Evolutionary conservation across 1,140 invertebrate species (phyloP), one percentile per base, ranked within the genome.

Genomic region (Pristionchus pacificus): DNA sequence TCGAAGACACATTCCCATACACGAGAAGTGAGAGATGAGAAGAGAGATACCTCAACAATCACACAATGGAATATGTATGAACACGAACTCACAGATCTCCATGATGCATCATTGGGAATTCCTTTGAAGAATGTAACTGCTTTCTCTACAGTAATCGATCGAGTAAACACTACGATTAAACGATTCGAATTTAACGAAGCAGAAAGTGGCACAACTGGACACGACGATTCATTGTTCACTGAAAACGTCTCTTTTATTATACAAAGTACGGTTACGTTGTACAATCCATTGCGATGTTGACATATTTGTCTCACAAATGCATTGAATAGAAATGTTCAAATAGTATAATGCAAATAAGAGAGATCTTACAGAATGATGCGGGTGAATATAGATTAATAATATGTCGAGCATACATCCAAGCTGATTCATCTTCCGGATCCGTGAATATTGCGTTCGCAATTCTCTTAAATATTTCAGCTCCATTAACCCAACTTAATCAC

Each of bases 381-480:
- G 65, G 25, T 24, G 59, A 72, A 27, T 57, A 38, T 19, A 68
- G n/a, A 24, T 60, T 32, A 25, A 73, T 25, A 28, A 73, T 30
- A 65, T 66, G 68, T 27, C 62, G 29, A 1, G 65, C 59, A 38
- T 68, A 73, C 59, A 70, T 61, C 58, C 59, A 73, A 1, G 65
- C 65, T 30, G 65, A 68, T 24, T 73, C 65, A 57, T 73, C 71
- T 25, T 73, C 71, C 1, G 71, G 59, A 33, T 73, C 71, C 33
- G 58, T 66, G 15, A 27, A 68, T 31, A 68, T 68, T 1, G 66
- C 71, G n/a, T 32, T 59, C 28, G 33, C 60, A 14, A 68, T 60
- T 60, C 63, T 73, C 66, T 73, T 32, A 65, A 71, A 62, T 10
- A n/a, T n/a, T n/a, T n/a, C n/a, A n/a, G n/a, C n/a, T n/a, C n/a